These are phyloP conservation scores for Holothuria scabra DNA, from an alignment of 53 echinoderm and acorn worm species.

Conservation along the genomic window DNA sequence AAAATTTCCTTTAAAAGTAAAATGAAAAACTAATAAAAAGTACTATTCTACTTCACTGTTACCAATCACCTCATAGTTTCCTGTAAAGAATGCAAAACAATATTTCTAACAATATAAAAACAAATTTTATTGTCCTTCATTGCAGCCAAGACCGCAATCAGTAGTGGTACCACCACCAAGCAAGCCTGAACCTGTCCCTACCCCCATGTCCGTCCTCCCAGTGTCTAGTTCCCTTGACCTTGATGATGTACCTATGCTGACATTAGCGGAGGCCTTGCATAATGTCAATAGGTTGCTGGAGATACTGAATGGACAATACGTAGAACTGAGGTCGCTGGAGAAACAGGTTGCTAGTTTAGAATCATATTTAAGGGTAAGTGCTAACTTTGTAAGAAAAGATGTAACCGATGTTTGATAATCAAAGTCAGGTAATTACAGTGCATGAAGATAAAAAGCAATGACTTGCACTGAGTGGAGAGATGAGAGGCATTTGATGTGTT, in stretches of 20 bases:
- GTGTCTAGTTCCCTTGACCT: constrained; percentile 70
- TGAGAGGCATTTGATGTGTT: too few species aligned
- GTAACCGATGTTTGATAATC: too few species aligned
- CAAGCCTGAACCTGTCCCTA: constrained; percentile 51
- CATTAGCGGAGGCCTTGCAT: constrained; percentile 91
- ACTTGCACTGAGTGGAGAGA: too few species aligned
- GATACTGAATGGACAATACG: constrained; percentile 84
- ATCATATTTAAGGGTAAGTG: constrained; percentile 73
- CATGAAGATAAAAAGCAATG: too few species aligned
- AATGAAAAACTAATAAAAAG: too few species aligned
- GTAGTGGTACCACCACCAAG: constrained; percentile 29
- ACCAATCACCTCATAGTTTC: too few species aligned
- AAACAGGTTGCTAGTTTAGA: constrained; percentile 81
- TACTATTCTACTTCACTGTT: too few species aligned
- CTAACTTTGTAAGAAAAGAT: neutral
- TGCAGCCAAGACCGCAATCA: constrained; percentile 41
- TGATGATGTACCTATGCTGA: constrained; percentile 76
- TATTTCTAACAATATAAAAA: too few species aligned
- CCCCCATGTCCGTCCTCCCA: constrained; percentile 33
- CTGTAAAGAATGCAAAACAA: too few species aligned
- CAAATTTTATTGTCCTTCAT: neutral
- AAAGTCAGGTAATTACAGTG: too few species aligned
- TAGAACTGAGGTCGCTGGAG: constrained; percentile 75
- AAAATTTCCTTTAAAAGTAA: too few species aligned
- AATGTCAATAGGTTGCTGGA: constrained; percentile 81